Evolutionary conservation across 2,113 vertebrate species (phyloP).

Genomic region (Phyllopteryx taeniolatus): DNA sequence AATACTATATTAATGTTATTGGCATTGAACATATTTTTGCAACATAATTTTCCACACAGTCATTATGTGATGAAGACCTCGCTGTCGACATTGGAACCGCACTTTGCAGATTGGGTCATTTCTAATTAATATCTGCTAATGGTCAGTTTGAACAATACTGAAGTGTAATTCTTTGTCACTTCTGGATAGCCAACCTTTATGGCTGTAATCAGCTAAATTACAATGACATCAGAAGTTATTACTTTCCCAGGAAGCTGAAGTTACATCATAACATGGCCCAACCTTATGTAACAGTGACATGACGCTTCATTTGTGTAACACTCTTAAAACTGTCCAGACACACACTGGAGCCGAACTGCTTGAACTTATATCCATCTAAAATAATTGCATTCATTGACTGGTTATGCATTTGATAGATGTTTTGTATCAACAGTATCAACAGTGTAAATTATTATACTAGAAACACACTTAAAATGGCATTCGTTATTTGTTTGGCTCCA

Average conservation of each 20-base stretch:
- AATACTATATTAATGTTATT: no score
- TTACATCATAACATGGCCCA: constrained; percentile 12
- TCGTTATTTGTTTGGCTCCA: neutral
- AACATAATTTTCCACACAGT: neutral
- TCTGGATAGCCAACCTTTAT: neutral
- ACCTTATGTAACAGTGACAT: constrained; percentile 27
- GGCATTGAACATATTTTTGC: neutral
- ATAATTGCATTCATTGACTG: constrained; percentile 12
- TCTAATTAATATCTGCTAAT: neutral
- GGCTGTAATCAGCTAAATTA: constrained; percentile 24
- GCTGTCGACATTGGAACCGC: neutral
- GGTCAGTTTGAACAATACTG: neutral
- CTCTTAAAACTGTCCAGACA: constrained; percentile 23
- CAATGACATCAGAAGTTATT: neutral
- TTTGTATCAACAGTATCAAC: neutral
- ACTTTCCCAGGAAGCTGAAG: neutral
- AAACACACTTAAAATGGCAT: neutral
- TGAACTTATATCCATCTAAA: constrained; percentile 12
- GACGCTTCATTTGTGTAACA: constrained; percentile 8
- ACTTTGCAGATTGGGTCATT: neutral
- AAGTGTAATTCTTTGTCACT: neutral
- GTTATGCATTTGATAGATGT: constrained; percentile 7
- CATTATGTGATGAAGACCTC: neutral
- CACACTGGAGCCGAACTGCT: neutral
- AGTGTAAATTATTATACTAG: neutral